These are phyloP conservation scores for Pinna nobilis DNA, from an alignment of 1,140 invertebrate species.

Conservation along the genomic window DNA sequence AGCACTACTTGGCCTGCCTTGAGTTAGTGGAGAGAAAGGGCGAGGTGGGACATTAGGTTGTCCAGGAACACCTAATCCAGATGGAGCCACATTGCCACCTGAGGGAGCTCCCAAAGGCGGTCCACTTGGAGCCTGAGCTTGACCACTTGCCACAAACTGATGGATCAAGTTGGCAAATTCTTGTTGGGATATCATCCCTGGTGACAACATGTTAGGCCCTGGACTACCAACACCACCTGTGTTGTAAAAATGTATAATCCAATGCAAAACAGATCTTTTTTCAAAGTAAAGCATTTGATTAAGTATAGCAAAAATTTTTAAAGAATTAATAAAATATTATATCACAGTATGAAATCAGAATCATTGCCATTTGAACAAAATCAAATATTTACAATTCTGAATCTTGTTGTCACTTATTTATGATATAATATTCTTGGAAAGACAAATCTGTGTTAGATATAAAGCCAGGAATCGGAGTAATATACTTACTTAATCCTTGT, in stretches of 20 bases:
- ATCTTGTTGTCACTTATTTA: no score
- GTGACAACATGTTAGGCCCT: slow-evolving; percentile 42
- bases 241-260: no score
- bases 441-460: no score
- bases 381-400: neutral
- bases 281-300: no score
- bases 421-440: no score
- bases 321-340: no score
- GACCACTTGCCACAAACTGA: slow-evolving; percentile 51
- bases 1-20: slow-evolving; percentile 63
- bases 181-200: slow-evolving; percentile 46
- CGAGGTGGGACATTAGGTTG: slow-evolving; percentile 39
- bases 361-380: no score
- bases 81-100: slow-evolving; percentile 19
- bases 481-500: slow-evolving; percentile 22
- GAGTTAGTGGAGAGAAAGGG: slow-evolving; percentile 56
- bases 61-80: slow-evolving; percentile 29
- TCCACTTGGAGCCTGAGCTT: slow-evolving; percentile 39
- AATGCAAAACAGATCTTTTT: no score
- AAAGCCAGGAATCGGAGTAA: no score
- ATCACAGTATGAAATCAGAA: no score
- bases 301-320: no score
- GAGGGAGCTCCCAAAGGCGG: slow-evolving; percentile 23
- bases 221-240: slow-evolving; percentile 35
- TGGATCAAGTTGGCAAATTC: slow-evolving; percentile 52